phyloP scores from a whole-genome alignment of 1,140 invertebrate genomes.

The Phthorimaea operculella region DNA sequence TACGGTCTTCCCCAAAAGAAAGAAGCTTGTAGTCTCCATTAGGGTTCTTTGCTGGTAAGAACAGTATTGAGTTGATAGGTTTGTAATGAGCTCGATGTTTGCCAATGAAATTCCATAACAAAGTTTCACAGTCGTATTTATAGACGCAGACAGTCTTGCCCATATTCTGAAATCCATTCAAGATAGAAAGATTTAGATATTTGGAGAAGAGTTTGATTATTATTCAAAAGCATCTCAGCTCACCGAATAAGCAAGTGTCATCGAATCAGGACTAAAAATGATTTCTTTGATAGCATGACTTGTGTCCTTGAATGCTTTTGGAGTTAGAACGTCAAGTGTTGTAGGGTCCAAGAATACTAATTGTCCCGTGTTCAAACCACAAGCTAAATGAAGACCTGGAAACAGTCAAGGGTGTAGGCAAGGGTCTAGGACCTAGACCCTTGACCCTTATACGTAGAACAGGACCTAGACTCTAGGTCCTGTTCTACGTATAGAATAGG shows the following conservation, averaged over 20 bases:
- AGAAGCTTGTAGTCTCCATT: constrained; percentile 59
- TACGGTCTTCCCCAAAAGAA: constrained; percentile 70
- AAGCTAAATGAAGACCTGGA: constrained; percentile 66
- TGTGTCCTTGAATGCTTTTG: constrained; percentile 61
- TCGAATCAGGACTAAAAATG: constrained; percentile 60
- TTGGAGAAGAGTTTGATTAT: neutral
- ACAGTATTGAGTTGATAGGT: constrained; percentile 67
- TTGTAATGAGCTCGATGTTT: constrained; percentile 71
- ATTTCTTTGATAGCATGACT: constrained; percentile 59
- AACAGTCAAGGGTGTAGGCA: neutral
- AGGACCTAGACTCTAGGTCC: too few species aligned
- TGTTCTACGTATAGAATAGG: too few species aligned
- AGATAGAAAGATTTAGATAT: too few species aligned
- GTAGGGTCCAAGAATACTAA: constrained; percentile 69
- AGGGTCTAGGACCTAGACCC: too few species aligned
- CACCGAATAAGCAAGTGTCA: constrained; percentile 69
- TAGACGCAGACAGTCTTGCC: constrained; percentile 66
- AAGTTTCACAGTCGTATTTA: constrained; percentile 50
- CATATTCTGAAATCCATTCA: constrained; percentile 48
- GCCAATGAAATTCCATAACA: constrained; percentile 66
- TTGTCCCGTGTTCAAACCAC: constrained; percentile 67
- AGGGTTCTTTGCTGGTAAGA: constrained; percentile 43
- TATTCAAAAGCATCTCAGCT: constrained; percentile 17
- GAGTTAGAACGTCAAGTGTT: constrained; percentile 57
- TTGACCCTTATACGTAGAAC: too few species aligned